A percentile compares a stretch with the other conserved stretches of the same genome.
phyloP scores from a whole-genome alignment of 2,113 vertebrate species.

The Phyllopteryx taeniolatus region DNA sequence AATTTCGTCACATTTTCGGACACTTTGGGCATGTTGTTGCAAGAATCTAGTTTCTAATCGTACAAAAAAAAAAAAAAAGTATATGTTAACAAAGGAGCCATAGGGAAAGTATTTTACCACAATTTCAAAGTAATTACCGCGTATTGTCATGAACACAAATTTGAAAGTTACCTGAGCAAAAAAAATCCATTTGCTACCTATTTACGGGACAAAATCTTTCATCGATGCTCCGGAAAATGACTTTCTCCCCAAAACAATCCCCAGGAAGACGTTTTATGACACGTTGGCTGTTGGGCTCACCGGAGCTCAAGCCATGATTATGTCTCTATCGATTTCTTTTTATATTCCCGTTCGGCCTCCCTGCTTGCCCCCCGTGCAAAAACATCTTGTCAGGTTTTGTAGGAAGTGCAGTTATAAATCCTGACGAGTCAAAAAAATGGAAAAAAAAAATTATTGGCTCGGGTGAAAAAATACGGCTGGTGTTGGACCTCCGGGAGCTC shows the following conservation, averaged over 20 bases:
- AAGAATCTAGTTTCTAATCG: too few species aligned
- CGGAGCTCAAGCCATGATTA: constrained; percentile 20
- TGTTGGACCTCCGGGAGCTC: neutral
- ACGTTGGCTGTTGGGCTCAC: constrained; percentile 34
- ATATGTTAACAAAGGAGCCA: too few species aligned
- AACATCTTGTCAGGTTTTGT: constrained; percentile 2
- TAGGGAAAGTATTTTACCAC: too few species aligned
- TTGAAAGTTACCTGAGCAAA: too few species aligned
- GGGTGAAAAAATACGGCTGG: neutral
- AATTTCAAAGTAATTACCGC: too few species aligned
- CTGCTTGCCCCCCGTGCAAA: neutral
- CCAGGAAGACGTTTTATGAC: constrained; percentile 32
- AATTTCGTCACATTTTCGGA: too few species aligned
- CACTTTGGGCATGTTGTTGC: too few species aligned
- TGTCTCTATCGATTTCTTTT: neutral
- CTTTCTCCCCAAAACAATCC: constrained; percentile 1
- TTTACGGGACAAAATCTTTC: too few species aligned
- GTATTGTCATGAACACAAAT: too few species aligned
- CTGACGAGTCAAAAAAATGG: neutral
- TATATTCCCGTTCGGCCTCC: neutral
- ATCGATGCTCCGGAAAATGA: neutral
- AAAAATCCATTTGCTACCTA: too few species aligned
- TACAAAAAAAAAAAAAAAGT: too few species aligned
- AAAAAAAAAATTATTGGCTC: neutral
- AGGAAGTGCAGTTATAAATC: neutral